phyloP scores from a whole-genome alignment of 2,113 vertebrate species.

The Microtus ochrogaster region DNA sequence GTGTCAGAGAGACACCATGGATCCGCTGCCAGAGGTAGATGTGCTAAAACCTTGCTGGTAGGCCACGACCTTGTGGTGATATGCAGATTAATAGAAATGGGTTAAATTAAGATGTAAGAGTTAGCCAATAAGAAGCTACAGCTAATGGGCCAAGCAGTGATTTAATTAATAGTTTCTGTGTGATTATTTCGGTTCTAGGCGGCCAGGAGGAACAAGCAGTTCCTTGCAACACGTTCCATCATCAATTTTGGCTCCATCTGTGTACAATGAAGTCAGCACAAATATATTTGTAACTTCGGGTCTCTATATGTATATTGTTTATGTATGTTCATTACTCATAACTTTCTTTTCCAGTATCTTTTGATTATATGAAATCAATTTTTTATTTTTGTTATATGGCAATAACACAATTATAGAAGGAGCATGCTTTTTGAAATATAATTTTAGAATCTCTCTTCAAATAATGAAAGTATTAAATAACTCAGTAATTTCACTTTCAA shows the following conservation, averaged over 20 bases:
- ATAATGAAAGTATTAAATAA: background rate
- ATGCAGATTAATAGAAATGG: too few relatives aligned
- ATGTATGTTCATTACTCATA: background rate
- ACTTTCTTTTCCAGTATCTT: background rate
- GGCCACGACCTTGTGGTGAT: too few relatives aligned
- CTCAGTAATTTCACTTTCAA: background rate
- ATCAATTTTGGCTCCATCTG: background rate
- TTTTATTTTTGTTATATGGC: background rate
- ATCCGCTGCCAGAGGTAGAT: too few relatives aligned
- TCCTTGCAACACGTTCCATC: background rate
- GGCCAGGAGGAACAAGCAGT: too few relatives aligned
- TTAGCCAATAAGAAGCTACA: too few relatives aligned
- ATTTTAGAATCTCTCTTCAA: background rate
- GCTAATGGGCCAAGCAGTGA: too few relatives aligned
- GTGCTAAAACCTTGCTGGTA: too few relatives aligned
- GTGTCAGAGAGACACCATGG: too few relatives aligned
- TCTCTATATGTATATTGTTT: background rate
- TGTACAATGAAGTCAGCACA: background rate
- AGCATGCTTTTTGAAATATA: background rate
- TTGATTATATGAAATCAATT: slow-evolving; percentile 10
- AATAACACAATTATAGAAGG: background rate
- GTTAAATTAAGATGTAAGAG: too few relatives aligned
- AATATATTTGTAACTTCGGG: background rate
- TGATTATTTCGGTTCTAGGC: too few relatives aligned
- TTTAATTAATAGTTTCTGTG: too few relatives aligned